Evolutionary conservation across 2,797 vertebrate genomes (phyloP).

Genomic region (Xiphophorus birchmanni): DNA sequence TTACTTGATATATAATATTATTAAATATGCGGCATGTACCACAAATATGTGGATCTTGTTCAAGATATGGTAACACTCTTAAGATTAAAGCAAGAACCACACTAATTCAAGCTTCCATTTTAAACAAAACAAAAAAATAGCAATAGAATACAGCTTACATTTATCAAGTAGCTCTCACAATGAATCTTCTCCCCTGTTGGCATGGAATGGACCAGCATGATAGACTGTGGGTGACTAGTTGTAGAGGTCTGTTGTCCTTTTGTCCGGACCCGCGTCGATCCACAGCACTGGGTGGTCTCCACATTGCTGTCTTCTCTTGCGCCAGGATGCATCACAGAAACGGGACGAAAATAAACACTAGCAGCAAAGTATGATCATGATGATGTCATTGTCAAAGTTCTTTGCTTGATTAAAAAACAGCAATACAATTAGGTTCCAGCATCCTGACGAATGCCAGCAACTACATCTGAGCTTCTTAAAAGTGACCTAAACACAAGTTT

Average conservation of each 20-base stretch:
- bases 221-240: constrained; percentile 13
- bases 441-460: background rate
- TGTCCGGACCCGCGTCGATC: constrained; percentile 6
- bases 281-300: constrained; percentile 1
- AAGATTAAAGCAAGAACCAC: background rate
- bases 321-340: constrained; percentile 14
- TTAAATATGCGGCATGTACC: background rate
- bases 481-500: background rate
- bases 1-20: background rate
- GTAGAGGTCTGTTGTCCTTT: background rate
- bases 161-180: constrained; percentile 28
- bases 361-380: background rate
- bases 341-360: background rate
- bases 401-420: background rate
- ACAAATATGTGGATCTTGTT: background rate
- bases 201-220: constrained; percentile 35
- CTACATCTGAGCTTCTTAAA: background rate
- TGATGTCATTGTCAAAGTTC: background rate
- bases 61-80: background rate
- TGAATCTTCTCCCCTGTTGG: constrained; percentile 19
- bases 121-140: background rate
- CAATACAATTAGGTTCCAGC: background rate
- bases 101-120: background rate
- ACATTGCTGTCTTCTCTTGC: constrained; percentile 20
- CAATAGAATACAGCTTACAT: constrained; percentile 22